A percentile compares a stretch with the other conserved stretches of the same genome.
Evolutionary conservation across 2,113 vertebrate genomes (phyloP).

Genomic region (Chaetops frenatus): DNA sequence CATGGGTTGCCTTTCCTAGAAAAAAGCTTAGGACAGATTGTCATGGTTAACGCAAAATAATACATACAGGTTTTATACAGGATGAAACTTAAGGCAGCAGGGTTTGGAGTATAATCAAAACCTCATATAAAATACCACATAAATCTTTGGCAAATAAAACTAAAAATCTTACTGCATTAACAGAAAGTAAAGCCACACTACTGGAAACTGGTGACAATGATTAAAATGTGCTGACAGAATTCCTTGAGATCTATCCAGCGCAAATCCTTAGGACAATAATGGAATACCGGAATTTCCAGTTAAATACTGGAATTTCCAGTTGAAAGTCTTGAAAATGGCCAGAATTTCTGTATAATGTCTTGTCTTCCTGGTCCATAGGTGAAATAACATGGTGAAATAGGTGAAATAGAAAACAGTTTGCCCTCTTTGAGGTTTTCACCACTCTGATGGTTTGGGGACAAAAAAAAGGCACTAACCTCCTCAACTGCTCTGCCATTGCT

Average conservation of each 20-base stretch:
- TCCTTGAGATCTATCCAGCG: background rate
- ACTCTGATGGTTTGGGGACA: background rate
- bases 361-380: background rate
- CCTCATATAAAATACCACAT: background rate
- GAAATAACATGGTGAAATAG: background rate
- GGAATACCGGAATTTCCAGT: background rate
- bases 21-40: background rate
- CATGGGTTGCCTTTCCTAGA: background rate
- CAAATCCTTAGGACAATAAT: background rate
- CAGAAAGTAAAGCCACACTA: background rate
- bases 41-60: background rate
- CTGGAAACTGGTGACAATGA: background rate
- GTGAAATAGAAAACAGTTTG: background rate
- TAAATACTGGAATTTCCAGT: background rate
- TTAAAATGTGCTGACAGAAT: background rate
- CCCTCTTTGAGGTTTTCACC: background rate
- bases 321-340: background rate
- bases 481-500: background rate
- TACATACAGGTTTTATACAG: background rate
- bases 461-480: too few relatives aligned
- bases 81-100: background rate
- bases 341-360: background rate
- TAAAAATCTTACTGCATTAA: background rate
- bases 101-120: background rate
- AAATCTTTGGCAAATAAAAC: background rate